phyloP scores from a whole-genome alignment of 2,888 invertebrate species.

The Steromphala cineraria region DNA sequence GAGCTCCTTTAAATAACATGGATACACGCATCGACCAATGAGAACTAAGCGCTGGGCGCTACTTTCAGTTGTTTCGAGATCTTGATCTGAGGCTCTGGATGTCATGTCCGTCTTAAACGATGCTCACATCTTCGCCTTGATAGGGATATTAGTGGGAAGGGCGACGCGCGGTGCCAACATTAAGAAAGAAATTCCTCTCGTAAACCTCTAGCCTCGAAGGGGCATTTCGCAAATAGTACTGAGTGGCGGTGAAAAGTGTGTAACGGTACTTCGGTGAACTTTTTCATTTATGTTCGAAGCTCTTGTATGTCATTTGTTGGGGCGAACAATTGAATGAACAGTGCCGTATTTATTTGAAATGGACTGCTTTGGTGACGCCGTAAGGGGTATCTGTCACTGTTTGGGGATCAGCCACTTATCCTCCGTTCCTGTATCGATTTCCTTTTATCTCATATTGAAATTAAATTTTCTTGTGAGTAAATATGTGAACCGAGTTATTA shows the following conservation, averaged over 20 bases:
- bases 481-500: background rate
- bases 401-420: background rate
- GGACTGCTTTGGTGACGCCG: background rate
- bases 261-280: background rate
- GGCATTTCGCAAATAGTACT: background rate
- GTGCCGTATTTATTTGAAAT: background rate
- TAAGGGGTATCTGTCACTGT: background rate
- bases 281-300: background rate
- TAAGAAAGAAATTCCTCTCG: background rate
- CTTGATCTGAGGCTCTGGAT: background rate
- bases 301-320: background rate
- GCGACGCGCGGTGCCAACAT: background rate
- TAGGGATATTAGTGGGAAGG: background rate
- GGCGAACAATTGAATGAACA: background rate
- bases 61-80: background rate
- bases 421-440: background rate
- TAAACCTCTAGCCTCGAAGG: background rate
- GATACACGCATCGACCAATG: background rate
- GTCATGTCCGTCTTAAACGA: background rate
- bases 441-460: background rate
- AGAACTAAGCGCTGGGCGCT: background rate
- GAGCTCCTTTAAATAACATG: slow-evolving; percentile 5
- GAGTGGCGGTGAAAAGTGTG: background rate
- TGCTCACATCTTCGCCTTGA: background rate
- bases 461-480: background rate